Evolutionary conservation across 2,797 vertebrate genomes (phyloP), one percentile per base, ranked within the genome.

Genomic region (Thaleichthys pacificus): DNA sequence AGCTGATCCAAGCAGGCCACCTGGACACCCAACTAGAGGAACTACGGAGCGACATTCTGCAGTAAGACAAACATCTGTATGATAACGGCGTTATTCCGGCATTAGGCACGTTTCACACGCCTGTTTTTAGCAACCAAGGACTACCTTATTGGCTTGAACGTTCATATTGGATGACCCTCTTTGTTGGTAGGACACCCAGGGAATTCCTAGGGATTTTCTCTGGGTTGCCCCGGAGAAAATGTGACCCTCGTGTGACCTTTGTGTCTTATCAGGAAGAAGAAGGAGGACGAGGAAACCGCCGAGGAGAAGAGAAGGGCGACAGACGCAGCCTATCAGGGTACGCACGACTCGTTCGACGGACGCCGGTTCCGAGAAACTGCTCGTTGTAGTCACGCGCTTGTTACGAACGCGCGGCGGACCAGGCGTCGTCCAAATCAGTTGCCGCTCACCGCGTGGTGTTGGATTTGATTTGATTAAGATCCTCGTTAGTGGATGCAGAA

Each of bases 321-420:
- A 71, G 95, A 97, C 85, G 93, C 95, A 86, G 95, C 96, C 72
- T 98, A 96, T 92, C 95, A 97, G 85, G 96, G 97, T 98, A 94
- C 87, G 68, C 62, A 42, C 63, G 17, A 28, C 58, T 32, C 21
- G n/a, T 26, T 21, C 32, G 49, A 51, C 8, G 49, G 17, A 3
- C 49, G 49, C 28, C 28, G 4, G 28, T 51, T 15, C 8, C 32
- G 8, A 35, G 32, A 35, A 35, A 17, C 49, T n/a, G 49, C 49
- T 51, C 49, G 49, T 51, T 5, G 17, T 51, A 1, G 3, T 17
- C 49, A 15, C 12, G 8, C 8, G 49, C 12, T 17, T 17, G 49
- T 51, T 17, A 51, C 49, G 2, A 51, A 49, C 8, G 14, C 7
- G 14, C 47, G 3, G 14, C 47, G 3, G 7, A 15, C 47, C 47